phyloP scores from a whole-genome alignment of 2,797 vertebrate genomes.

The Gymnocypris eckloni region DNA sequence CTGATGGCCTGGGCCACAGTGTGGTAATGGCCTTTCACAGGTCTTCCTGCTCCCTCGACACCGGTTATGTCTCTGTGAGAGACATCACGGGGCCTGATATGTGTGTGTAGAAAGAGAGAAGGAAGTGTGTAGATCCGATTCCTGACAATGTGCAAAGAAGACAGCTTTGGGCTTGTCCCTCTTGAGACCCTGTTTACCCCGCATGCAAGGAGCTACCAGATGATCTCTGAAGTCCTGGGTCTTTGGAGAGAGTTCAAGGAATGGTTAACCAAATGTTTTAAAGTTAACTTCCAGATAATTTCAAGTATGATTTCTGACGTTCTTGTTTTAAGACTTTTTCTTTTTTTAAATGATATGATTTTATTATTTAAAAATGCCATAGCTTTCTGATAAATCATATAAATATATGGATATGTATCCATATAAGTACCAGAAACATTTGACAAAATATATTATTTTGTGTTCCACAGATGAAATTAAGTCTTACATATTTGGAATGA shows the following conservation, averaged over 20 bases:
- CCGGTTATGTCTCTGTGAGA: conserved; percentile 14
- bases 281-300: background rate
- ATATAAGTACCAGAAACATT: background rate
- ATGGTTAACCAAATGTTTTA: conserved; percentile 1
- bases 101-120: conserved; percentile 51
- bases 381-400: no score
- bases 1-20: conserved; percentile 73
- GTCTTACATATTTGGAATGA: background rate
- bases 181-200: conserved; percentile 40
- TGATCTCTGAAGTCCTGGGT: background rate
- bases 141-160: conserved; percentile 58
- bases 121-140: conserved; percentile 53
- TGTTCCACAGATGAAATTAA: background rate
- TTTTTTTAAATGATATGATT: background rate
- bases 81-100: conserved; percentile 41
- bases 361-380: background rate
- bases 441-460: background rate
- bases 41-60: conserved; percentile 58
- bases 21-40: conserved; percentile 75
- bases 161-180: conserved; percentile 43
- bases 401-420: background rate
- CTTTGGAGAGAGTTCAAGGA: conserved; percentile 22
- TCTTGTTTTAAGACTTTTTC: background rate
- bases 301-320: background rate
- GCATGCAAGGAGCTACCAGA: background rate